Evolutionary conservation across 2,797 vertebrate genomes (phyloP).

Genomic region (Hyperoplus immaculatus): DNA sequence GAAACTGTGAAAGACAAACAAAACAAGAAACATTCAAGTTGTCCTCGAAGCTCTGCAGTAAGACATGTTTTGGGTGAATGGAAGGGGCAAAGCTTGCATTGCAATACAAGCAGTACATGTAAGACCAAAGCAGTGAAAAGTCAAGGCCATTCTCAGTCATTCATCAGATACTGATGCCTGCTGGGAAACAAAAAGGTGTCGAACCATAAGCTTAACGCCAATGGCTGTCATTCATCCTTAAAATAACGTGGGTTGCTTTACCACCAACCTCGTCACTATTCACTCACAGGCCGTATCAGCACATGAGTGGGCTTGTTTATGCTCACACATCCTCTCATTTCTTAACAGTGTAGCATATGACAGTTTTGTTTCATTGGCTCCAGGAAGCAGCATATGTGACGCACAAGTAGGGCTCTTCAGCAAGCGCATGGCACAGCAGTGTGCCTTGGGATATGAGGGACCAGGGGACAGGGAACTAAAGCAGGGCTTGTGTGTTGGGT

Average conservation of each 20-base stretch:
- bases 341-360: constrained; percentile 58
- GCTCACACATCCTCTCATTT: constrained; percentile 64
- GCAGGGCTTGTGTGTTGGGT: constrained; percentile 46
- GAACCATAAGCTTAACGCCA: constrained; percentile 76
- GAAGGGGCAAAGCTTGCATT: constrained; percentile 76
- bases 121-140: constrained; percentile 83
- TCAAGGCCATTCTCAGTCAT: constrained; percentile 85
- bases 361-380: constrained; percentile 72
- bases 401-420: constrained; percentile 59
- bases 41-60: constrained; percentile 85
- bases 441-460: constrained; percentile 66
- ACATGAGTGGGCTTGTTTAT: constrained; percentile 55
- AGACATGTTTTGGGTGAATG: constrained; percentile 80
- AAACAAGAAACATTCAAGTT: constrained; percentile 85
- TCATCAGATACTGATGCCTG: constrained; percentile 86
- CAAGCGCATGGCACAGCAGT: constrained; percentile 63
- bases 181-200: constrained; percentile 75
- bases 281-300: constrained; percentile 54
- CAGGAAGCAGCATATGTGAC: constrained; percentile 76
- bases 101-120: constrained; percentile 79
- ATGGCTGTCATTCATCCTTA: constrained; percentile 81
- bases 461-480: constrained; percentile 38
- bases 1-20: constrained; percentile 67
- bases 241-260: constrained; percentile 65
- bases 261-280: constrained; percentile 68